Conservation (phyloP, 2,888 invertebrate genomes). For the Pollenia labialis region DNA sequence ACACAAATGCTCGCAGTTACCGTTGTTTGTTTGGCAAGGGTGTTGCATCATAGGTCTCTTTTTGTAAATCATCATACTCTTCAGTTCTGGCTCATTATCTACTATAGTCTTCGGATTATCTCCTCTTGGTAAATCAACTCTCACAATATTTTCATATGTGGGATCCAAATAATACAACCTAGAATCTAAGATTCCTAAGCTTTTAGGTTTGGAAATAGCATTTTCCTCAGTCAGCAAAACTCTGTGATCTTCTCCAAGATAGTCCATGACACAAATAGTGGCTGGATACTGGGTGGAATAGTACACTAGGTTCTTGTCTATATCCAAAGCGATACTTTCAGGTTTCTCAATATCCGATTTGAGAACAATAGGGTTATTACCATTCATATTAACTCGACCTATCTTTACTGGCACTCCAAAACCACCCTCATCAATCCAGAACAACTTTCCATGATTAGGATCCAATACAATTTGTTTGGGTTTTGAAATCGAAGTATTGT, state of each 20-base stretch:
- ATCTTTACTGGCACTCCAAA: conserved; percentile 95
- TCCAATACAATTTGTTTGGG: conserved; percentile 95
- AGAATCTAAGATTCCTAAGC: conserved; percentile 92
- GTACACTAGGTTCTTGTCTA: conserved; percentile 92
- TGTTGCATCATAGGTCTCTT: conserved; percentile 92
- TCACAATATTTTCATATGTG: conserved; percentile 93
- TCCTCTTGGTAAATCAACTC: conserved; percentile 92
- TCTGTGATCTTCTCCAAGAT: conserved; percentile 89
- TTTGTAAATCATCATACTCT: conserved; percentile 94
- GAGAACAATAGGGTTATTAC: conserved; percentile 90
- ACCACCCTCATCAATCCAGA: conserved; percentile 98
- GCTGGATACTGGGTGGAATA: conserved; percentile 93
- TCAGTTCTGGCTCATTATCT: conserved; percentile 94
- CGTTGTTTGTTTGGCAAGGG: conserved; percentile 93
- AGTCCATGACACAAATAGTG: conserved; percentile 88
- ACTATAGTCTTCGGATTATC: conserved; percentile 90
- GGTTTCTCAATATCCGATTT: conserved; percentile 89
- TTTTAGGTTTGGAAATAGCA: conserved; percentile 91
- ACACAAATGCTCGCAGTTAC: conserved; percentile 97
- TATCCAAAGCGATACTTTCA: conserved; percentile 93
- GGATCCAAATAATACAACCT: conserved; percentile 95
- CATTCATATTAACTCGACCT: conserved; percentile 96
- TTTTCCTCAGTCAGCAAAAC: conserved; percentile 89
- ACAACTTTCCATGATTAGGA: conserved; percentile 96
- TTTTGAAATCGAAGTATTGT: conserved; percentile 92